These are phyloP conservation scores for Harpagus bidentatus DNA, from an alignment of 2,113 vertebrate genomes.

Conservation along the genomic window DNA sequence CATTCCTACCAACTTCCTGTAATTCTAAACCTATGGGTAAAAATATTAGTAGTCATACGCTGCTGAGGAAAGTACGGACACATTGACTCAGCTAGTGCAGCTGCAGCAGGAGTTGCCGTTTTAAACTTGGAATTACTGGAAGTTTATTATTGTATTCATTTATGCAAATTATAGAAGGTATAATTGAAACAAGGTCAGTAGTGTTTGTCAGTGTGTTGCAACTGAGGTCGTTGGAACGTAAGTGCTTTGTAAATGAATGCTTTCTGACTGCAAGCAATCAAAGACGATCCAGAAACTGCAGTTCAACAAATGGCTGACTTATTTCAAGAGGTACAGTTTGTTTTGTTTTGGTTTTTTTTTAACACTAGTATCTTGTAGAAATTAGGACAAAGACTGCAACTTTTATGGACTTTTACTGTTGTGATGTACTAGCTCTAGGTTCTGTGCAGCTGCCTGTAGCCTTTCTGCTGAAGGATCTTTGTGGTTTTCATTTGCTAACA, in stretches of 20 bases:
- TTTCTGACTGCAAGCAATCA: constrained; percentile 70
- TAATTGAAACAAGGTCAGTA: constrained; percentile 73
- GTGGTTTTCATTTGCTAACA: constrained; percentile 73
- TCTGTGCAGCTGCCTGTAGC: constrained; percentile 79
- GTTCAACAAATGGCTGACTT: constrained; percentile 71
- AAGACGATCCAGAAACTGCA: constrained; percentile 68
- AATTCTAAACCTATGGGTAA: constrained; percentile 91
- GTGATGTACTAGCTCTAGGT: constrained; percentile 44
- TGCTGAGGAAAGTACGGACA: constrained; percentile 80
- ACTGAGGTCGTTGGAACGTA: constrained; percentile 66
- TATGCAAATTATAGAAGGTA: constrained; percentile 72
- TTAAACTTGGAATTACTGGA: constrained; percentile 63
- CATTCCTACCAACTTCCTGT: constrained; percentile 93
- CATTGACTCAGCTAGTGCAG: constrained; percentile 71
- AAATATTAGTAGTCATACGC: constrained; percentile 88
- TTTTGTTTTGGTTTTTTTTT: not conserved
- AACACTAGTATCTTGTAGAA: constrained; percentile 34
- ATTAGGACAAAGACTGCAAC: constrained; percentile 41
- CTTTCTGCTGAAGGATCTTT: constrained; percentile 56
- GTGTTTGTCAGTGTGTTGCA: constrained; percentile 66
- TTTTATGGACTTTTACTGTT: constrained; percentile 37
- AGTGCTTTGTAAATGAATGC: constrained; percentile 68
- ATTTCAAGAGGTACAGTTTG: constrained; percentile 56
- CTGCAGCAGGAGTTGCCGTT: constrained; percentile 70
- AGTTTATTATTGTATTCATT: constrained; percentile 67